These are phyloP conservation scores for Drosophila seclusa DNA, from an alignment of 2,888 invertebrate genomes.

Conservation along the genomic window DNA sequence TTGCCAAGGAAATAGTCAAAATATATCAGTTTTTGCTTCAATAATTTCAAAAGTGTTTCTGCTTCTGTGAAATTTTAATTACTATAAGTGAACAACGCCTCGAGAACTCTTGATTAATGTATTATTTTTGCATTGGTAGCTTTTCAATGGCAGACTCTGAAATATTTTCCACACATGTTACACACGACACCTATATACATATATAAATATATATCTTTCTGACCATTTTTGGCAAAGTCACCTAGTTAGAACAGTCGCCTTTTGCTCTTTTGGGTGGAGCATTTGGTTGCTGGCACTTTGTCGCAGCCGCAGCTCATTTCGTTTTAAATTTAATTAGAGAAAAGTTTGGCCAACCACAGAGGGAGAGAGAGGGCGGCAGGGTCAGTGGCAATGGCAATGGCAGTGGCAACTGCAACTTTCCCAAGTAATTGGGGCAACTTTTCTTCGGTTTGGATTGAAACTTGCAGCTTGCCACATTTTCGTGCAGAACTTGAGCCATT, in stretches of 20 bases:
- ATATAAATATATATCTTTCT: conserved; percentile 13
- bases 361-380: background rate
- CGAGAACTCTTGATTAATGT: background rate
- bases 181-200: background rate
- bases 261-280: conserved; percentile 19
- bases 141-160: background rate
- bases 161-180: background rate
- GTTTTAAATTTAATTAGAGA: conserved; percentile 78
- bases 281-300: conserved; percentile 10
- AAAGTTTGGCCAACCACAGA: conserved; percentile 60
- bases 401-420: conserved; percentile 62
- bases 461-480: conserved; percentile 51
- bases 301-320: conserved; percentile 68
- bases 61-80: background rate
- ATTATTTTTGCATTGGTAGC: conserved; percentile 1
- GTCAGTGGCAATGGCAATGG: conserved; percentile 7
- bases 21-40: background rate
- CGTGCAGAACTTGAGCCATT: conserved; percentile 37
- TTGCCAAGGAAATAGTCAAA: background rate
- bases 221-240: conserved; percentile 37
- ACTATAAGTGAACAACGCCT: background rate
- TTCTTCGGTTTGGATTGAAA: conserved; percentile 45
- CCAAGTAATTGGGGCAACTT: conserved; percentile 79
- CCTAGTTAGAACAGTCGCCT: conserved; percentile 25
- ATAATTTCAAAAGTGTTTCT: background rate